A percentile compares a stretch with the other conserved stretches of the same genome.
phyloP scores from a whole-genome alignment of 2,888 invertebrate genomes.

The Leuctra nigra region DNA sequence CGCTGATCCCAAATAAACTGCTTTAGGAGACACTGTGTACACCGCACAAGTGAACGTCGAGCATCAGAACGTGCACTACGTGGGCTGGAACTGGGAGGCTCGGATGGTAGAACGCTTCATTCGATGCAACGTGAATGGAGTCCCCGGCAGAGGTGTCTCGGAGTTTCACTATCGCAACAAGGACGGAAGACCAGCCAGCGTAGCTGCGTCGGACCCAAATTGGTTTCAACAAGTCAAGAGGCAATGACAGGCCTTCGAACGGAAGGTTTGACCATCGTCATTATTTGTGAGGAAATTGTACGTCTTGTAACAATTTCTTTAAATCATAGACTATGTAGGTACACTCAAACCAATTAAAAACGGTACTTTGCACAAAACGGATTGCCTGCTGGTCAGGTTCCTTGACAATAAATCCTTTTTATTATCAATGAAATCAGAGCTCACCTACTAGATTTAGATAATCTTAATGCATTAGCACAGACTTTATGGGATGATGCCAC shows the following conservation, averaged over 20 bases:
- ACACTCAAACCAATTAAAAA: too few relatives aligned
- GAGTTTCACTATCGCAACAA: constrained; percentile 64
- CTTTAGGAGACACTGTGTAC: constrained; percentile 44
- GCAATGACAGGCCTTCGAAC: neutral
- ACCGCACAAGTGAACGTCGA: constrained; percentile 54
- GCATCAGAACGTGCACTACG: constrained; percentile 54
- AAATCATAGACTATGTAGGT: too few relatives aligned
- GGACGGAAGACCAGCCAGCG: constrained; percentile 47
- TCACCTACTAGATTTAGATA: too few relatives aligned
- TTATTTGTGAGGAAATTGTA: too few relatives aligned
- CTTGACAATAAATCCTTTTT: too few relatives aligned
- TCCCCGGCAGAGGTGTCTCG: constrained; percentile 60
- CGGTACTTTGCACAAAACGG: too few relatives aligned
- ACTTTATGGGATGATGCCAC: too few relatives aligned
- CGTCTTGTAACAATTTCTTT: too few relatives aligned
- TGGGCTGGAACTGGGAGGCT: constrained; percentile 61
- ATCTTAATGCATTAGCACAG: too few relatives aligned
- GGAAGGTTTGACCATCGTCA: too few relatives aligned
- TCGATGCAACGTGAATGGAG: constrained; percentile 51
- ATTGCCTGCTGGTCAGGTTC: too few relatives aligned
- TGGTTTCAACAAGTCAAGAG: constrained; percentile 41
- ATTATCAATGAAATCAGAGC: too few relatives aligned
- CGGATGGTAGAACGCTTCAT: constrained; percentile 58
- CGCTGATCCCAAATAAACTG: neutral
- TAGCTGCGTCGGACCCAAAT: constrained; percentile 45